A percentile compares a stretch with the other conserved stretches of the same genome.
These are phyloP conservation scores for Falco biarmicus DNA, from an alignment of 2,797 vertebrate genomes.

Conservation along the genomic window DNA sequence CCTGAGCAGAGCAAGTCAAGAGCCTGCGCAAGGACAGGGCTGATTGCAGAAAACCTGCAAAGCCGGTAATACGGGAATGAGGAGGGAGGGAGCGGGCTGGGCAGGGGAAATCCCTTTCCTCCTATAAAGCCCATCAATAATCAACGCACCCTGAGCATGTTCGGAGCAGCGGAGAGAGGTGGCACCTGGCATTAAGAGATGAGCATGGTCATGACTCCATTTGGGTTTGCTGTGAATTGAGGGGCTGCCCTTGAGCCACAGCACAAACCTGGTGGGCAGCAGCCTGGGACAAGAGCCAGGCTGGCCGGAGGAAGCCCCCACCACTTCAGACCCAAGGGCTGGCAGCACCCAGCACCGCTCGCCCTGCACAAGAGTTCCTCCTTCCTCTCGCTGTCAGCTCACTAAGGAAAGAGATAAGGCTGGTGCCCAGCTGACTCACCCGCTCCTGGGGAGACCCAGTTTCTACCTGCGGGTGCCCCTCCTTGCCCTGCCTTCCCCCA, in stretches of 20 bases:
- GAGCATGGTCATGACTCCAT: rapidly evolving
- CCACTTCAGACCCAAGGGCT: background rate
- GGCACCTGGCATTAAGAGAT: background rate
- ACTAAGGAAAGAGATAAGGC: background rate
- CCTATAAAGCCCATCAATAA: background rate
- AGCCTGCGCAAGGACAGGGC: background rate
- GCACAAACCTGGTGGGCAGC: background rate
- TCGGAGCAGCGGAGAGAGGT: background rate
- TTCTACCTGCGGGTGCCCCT: background rate
- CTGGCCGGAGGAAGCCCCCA: background rate
- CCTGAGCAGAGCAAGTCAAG: background rate
- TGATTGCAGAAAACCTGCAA: constrained; percentile 16
- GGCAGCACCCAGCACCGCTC: background rate
- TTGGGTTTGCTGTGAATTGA: background rate
- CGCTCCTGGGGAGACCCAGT: rapidly evolving
- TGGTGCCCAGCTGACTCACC: background rate
- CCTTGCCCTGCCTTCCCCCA: background rate
- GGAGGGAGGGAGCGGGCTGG: background rate
- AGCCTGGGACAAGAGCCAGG: background rate
- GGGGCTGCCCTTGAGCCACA: background rate
- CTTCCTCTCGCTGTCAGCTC: background rate
- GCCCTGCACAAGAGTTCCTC: background rate
- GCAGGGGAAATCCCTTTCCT: background rate
- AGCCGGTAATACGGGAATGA: background rate
- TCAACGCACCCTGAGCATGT: background rate